These are phyloP conservation scores for Bombycilla garrulus DNA, from an alignment of 2,113 vertebrate genomes.

Conservation along the genomic window DNA sequence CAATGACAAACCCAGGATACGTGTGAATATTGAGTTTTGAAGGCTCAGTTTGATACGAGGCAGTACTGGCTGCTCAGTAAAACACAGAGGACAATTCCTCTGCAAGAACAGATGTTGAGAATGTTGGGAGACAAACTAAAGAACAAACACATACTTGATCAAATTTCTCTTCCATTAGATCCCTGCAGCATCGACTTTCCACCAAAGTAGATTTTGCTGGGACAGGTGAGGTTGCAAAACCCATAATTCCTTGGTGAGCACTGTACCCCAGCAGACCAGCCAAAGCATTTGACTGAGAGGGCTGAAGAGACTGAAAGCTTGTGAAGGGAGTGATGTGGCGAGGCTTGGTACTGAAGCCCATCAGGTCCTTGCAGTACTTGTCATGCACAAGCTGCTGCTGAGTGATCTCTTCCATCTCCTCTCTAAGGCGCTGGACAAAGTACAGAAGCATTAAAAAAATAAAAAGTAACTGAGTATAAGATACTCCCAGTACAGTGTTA, in stretches of 20 bases:
- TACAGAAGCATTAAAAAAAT: background rate
- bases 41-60: background rate
- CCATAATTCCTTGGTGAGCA: slow-evolving; percentile 89
- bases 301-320: slow-evolving; percentile 94
- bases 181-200: slow-evolving; percentile 95
- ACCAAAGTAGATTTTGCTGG: slow-evolving; percentile 89
- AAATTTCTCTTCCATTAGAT: slow-evolving; percentile 96
- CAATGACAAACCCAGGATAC: background rate
- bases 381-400: slow-evolving; percentile 98
- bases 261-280: slow-evolving; percentile 93
- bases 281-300: slow-evolving; percentile 92
- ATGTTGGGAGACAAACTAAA: background rate
- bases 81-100: background rate
- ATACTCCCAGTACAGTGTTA: background rate
- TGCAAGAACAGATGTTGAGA: background rate
- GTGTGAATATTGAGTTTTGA: background rate
- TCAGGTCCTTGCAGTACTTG: slow-evolving; percentile 96
- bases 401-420: slow-evolving; percentile 99
- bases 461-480: background rate
- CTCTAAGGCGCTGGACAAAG: slow-evolving; percentile 85
- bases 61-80: background rate
- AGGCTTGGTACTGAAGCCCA: slow-evolving; percentile 94
- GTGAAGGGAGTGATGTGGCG: slow-evolving; percentile 97
- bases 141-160: slow-evolving; percentile 81
- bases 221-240: slow-evolving; percentile 84